Percentiles rank a stretch among this genome's conserved stretches.
Evolutionary conservation across 1,140 invertebrate species (phyloP).

Genomic region (Drosophila sulfurigaster): DNA sequence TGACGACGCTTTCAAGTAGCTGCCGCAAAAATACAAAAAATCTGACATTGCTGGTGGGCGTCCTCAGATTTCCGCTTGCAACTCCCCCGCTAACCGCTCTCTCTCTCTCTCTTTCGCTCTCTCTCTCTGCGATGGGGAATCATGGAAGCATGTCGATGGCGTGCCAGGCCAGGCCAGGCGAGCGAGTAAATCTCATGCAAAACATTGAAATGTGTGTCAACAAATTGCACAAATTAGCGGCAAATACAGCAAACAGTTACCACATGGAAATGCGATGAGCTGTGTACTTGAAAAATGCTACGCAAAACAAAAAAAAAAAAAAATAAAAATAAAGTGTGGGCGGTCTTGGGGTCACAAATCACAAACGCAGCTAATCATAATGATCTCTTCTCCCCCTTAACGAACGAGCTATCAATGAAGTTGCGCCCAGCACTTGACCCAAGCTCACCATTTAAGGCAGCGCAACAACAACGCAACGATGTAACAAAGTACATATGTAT

Average conservation of each 20-base stretch:
- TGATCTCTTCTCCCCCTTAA: conserved; percentile 7
- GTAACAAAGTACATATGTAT: not conserved
- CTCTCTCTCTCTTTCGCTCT: too few relatives aligned
- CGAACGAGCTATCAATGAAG: conserved; percentile 4
- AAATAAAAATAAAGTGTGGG: not conserved
- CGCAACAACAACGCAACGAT: conserved; percentile 15
- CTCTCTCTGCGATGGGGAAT: conserved; percentile 14
- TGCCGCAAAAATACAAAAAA: conserved; percentile 8
- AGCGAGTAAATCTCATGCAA: conserved; percentile 33
- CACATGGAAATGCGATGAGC: conserved; percentile 28
- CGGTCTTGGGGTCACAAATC: conserved; percentile 14
- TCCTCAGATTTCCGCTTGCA: conserved; percentile 69
- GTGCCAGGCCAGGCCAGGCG: conserved; percentile 40
- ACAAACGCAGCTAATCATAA: conserved; percentile 26
- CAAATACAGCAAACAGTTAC: conserved; percentile 6
- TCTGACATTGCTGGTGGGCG: conserved; percentile 54
- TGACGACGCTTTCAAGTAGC: conserved; percentile 9
- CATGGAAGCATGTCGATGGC: conserved; percentile 65
- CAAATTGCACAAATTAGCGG: conserved; percentile 76
- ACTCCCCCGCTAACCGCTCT: conserved; percentile 21
- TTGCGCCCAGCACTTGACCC: conserved; percentile 16
- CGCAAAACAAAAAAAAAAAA: too few relatives aligned
- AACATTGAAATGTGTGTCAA: conserved; percentile 78
- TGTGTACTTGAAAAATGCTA: conserved; percentile 30
- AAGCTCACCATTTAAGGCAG: conserved; percentile 19